Evolutionary conservation across 2,797 vertebrate genomes (phyloP).

Genomic region (Phrynocephalus forsythii): DNA sequence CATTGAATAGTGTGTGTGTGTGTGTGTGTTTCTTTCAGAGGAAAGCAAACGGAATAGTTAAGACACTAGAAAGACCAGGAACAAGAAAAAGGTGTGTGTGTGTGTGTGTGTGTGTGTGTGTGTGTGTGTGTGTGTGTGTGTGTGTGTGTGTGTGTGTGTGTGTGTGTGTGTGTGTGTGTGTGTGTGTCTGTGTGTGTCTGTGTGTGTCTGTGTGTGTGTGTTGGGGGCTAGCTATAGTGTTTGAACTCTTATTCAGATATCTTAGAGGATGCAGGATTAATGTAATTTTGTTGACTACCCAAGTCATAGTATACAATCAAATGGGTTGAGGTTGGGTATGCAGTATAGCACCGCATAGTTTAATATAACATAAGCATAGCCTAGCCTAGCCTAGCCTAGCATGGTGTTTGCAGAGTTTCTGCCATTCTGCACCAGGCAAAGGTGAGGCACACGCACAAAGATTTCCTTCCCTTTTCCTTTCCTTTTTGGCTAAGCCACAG

Average conservation of each 20-base stretch:
- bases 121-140: too few relatives aligned
- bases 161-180: too few relatives aligned
- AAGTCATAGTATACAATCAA: not conserved
- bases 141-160: too few relatives aligned
- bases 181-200: too few relatives aligned
- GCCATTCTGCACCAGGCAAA: not conserved
- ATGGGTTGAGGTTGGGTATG: too few relatives aligned
- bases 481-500: not conserved
- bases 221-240: not conserved
- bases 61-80: not conserved
- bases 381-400: not conserved
- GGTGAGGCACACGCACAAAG: not conserved
- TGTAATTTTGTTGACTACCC: not conserved
- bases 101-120: too few relatives aligned
- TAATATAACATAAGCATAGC: too few relatives aligned
- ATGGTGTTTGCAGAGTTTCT: not conserved
- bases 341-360: too few relatives aligned
- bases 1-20: not conserved
- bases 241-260: not conserved
- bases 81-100: not conserved
- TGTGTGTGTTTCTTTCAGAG: not conserved
- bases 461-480: slow-evolving; percentile 10
- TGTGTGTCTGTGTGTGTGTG: too few relatives aligned
- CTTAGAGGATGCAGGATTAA: not conserved
- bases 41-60: not conserved